Percentiles rank a stretch among this genome's conserved stretches.
These are phyloP conservation scores for Megaceryle maxima DNA, from an alignment of 2,113 vertebrate species.

Conservation along the genomic window DNA sequence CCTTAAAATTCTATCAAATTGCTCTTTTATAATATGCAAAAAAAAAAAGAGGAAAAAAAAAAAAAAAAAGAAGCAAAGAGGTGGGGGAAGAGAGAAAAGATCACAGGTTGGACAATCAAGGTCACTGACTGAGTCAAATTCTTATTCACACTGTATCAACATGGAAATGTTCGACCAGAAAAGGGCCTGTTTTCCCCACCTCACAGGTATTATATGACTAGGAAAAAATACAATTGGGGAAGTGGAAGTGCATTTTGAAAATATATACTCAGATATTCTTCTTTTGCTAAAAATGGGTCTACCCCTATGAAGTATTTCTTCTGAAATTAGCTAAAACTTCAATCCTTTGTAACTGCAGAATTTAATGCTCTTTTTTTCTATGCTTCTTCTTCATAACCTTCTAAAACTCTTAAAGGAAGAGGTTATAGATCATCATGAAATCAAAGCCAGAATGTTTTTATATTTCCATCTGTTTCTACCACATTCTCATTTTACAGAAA, in stretches of 20 bases:
- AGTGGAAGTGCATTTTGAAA: background rate
- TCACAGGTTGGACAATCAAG: background rate
- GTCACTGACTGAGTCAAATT: background rate
- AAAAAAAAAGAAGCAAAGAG: background rate
- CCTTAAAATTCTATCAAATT: background rate
- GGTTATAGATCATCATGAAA: background rate
- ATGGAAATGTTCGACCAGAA: background rate
- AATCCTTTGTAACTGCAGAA: background rate
- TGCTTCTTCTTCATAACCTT: background rate
- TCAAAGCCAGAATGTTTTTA: background rate
- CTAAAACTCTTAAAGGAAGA: background rate
- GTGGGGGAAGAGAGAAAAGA: background rate
- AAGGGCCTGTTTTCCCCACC: background rate
- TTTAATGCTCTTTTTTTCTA: background rate
- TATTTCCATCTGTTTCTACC: conserved; percentile 5
- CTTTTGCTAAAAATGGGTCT: background rate
- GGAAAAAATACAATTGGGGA: background rate
- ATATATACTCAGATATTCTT: background rate
- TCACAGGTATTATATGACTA: background rate
- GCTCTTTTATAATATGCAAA: background rate
- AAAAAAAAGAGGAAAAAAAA: background rate
- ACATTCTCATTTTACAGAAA: background rate
- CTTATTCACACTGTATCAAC: background rate
- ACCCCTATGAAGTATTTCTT: background rate
- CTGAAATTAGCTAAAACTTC: background rate